Conservation (phyloP, 2,797 vertebrate genomes). For the Hapalemur alaotrensis region DNA sequence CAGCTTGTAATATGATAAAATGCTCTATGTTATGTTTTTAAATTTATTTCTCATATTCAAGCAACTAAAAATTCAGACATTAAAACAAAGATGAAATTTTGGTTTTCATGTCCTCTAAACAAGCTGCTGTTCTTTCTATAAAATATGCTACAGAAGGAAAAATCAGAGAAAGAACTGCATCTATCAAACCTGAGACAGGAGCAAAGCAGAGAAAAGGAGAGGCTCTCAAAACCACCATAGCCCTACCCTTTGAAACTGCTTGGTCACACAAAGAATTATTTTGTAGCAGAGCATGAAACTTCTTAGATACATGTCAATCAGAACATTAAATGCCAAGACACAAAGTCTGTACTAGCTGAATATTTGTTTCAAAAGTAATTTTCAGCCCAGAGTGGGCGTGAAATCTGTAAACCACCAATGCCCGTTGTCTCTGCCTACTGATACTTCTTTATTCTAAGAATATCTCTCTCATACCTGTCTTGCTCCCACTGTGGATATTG, state of each 20-base stretch:
- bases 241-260: background rate
- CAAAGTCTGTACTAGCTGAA: background rate
- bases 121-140: background rate
- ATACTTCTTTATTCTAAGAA: background rate
- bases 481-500: accelerated
- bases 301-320: background rate
- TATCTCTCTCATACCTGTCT: accelerated
- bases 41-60: conserved; percentile 43
- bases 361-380: background rate
- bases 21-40: background rate
- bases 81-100: conserved; percentile 29
- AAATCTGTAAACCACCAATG: background rate
- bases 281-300: background rate
- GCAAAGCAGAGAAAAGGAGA: background rate
- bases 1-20: background rate
- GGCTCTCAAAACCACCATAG: accelerated
- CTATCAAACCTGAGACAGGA: background rate
- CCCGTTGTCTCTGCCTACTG: background rate
- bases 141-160: background rate
- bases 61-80: background rate
- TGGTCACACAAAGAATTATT: background rate
- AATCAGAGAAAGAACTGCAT: background rate
- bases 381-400: background rate
- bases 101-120: background rate
- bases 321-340: background rate